These are phyloP conservation scores for Rhipidura dahli DNA, from an alignment of 2,113 vertebrate genomes.

Conservation along the genomic window DNA sequence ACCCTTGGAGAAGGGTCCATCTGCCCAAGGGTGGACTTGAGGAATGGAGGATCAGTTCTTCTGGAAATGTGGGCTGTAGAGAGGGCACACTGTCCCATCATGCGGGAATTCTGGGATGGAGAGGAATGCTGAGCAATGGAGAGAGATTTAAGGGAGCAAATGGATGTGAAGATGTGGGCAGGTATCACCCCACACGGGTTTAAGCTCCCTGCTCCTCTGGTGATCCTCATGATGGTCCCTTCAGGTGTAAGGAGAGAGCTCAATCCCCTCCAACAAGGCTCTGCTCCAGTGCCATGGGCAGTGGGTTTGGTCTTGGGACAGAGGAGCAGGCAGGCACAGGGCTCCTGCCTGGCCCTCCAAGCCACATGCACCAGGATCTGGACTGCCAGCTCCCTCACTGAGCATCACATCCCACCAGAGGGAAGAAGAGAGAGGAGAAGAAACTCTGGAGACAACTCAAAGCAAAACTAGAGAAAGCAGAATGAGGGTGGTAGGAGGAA, in stretches of 20 bases:
- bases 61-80: not conserved
- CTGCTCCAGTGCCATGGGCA: not conserved
- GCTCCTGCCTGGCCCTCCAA: not conserved
- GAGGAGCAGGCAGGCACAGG: not conserved
- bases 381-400: not conserved
- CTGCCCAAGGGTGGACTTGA: not conserved
- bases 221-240: not conserved
- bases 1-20: not conserved
- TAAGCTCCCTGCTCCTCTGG: not conserved
- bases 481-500: not conserved
- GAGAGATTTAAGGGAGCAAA: not conserved
- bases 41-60: not conserved
- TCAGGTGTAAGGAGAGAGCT: fast-evolving
- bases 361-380: fast-evolving
- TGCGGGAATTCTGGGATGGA: not conserved
- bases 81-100: not conserved
- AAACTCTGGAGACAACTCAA: conserved; percentile 10
- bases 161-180: not conserved
- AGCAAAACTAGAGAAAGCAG: conserved; percentile 66
- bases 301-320: not conserved
- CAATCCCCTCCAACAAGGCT: fast-evolving
- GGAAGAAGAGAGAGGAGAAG: conserved; percentile 1
- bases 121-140: not conserved
- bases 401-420: not conserved
- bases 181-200: not conserved